These are phyloP conservation scores for Ovis canadensis DNA, from an alignment of 2,113 vertebrate genomes.

Conservation along the genomic window DNA sequence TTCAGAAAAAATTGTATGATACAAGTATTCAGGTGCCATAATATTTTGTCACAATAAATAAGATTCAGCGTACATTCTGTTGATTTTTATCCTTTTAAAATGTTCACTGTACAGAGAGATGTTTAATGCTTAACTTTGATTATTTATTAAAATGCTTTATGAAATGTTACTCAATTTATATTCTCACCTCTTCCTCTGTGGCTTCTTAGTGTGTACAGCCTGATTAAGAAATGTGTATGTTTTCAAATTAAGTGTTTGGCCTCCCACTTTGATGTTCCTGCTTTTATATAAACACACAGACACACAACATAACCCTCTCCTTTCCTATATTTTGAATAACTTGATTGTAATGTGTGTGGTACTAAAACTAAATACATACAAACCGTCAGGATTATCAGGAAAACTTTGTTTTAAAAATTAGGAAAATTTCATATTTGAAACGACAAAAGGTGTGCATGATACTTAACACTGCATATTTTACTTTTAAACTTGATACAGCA, in stretches of 20 bases:
- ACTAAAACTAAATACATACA: conserved; percentile 44
- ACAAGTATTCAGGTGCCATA: background rate
- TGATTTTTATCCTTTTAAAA: conserved; percentile 56
- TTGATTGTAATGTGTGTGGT: conserved; percentile 41
- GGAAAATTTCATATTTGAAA: conserved; percentile 60
- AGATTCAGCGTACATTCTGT: background rate
- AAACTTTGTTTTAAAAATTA: conserved; percentile 58
- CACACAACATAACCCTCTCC: background rate
- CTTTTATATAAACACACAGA: background rate
- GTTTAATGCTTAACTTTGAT: conserved; percentile 60
- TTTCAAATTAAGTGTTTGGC: conserved; percentile 79
- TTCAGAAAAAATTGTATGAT: conserved; percentile 51
- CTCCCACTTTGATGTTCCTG: conserved; percentile 71
- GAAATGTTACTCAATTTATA: conserved; percentile 58
- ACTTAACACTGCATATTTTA: conserved; percentile 77
- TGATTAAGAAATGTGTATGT: conserved; percentile 74
- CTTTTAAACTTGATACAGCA: conserved; percentile 82
- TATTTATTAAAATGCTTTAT: conserved; percentile 72
- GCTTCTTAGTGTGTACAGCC: conserved; percentile 66
- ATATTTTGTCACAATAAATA: conserved; percentile 42
- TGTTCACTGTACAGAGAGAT: conserved; percentile 26
- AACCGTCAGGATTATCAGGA: conserved; percentile 33
- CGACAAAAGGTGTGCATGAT: conserved; percentile 68
- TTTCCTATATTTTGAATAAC: conserved; percentile 42
- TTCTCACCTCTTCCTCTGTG: conserved; percentile 61